A percentile compares a stretch with the other conserved stretches of the same genome.
phyloP scores from a whole-genome alignment of 1,140 invertebrate species.

The Temnothorax nylanderi region DNA sequence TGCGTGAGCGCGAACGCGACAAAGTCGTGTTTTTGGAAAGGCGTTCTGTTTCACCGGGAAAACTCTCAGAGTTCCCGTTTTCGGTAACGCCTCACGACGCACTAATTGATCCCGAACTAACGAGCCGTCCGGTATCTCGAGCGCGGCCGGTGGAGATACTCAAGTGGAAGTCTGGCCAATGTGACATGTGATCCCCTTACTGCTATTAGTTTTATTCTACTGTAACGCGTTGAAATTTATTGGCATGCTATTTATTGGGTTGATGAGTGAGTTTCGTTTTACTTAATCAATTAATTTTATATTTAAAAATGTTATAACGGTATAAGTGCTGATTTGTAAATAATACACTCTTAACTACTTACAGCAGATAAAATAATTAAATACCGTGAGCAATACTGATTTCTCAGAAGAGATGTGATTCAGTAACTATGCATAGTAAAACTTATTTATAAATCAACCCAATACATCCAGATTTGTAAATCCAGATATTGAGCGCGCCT shows the following conservation, averaged over 20 bases:
- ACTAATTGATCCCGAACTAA: constrained; percentile 81
- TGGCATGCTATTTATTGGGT: no score
- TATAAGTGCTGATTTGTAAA: no score
- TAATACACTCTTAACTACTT: no score
- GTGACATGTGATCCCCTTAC: constrained; percentile 16
- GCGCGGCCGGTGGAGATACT: constrained; percentile 53
- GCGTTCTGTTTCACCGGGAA: constrained; percentile 3
- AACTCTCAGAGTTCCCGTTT: constrained; percentile 68
- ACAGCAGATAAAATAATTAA: no score
- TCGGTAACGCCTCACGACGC: constrained; percentile 68
- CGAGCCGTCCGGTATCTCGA: constrained; percentile 71
- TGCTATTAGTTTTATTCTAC: constrained; percentile 20
- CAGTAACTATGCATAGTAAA: no score
- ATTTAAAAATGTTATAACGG: not conserved
- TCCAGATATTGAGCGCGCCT: not conserved
- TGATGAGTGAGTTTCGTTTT: not conserved
- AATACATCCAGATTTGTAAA: not conserved
- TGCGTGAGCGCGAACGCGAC: not conserved
- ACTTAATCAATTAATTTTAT: not conserved
- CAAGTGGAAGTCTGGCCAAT: constrained; percentile 42
- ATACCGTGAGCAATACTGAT: no score
- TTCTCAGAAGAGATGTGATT: no score
- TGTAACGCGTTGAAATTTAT: not conserved
- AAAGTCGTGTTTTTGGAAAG: constrained; percentile 50
- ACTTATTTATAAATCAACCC: no score